These are phyloP conservation scores for Lampris incognitus DNA, from an alignment of 2,113 vertebrate genomes.

Conservation along the genomic window DNA sequence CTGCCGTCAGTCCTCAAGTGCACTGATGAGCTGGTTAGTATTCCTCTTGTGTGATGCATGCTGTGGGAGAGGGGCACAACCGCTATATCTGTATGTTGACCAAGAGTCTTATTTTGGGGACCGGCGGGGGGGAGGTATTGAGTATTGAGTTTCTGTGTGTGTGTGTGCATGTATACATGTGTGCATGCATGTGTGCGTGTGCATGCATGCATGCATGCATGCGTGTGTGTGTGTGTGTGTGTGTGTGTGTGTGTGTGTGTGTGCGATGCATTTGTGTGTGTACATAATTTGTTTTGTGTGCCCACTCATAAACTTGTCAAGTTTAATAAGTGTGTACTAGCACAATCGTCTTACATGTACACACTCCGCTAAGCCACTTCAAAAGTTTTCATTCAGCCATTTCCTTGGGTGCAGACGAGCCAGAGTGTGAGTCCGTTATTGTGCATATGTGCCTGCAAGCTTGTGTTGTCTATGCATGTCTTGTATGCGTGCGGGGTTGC, in stretches of 20 bases:
- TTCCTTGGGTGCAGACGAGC: conserved; percentile 14
- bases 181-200: not conserved
- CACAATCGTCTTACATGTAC: not conserved
- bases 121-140: not conserved
- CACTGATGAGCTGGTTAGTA: conserved; percentile 73
- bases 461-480: conserved; percentile 48
- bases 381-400: conserved; percentile 8
- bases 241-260: not conserved
- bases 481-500: conserved; percentile 60
- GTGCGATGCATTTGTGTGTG: not conserved
- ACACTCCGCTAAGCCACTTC: not conserved
- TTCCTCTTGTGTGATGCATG: conserved; percentile 51
- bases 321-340: not conserved
- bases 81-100: conserved; percentile 35
- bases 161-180: conserved; percentile 5
- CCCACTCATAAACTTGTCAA: not conserved
- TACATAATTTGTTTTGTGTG: not conserved
- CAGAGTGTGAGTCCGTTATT: conserved; percentile 21
- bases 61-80: conserved; percentile 16
- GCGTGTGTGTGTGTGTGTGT: not conserved
- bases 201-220: not conserved
- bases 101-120: conserved; percentile 1
- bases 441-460: conserved; percentile 10
- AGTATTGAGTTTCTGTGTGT: not conserved
- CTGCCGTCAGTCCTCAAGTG: conserved; percentile 60